Conservation (phyloP, 2,113 vertebrate genomes). For the Pampusana beccarii region DNA sequence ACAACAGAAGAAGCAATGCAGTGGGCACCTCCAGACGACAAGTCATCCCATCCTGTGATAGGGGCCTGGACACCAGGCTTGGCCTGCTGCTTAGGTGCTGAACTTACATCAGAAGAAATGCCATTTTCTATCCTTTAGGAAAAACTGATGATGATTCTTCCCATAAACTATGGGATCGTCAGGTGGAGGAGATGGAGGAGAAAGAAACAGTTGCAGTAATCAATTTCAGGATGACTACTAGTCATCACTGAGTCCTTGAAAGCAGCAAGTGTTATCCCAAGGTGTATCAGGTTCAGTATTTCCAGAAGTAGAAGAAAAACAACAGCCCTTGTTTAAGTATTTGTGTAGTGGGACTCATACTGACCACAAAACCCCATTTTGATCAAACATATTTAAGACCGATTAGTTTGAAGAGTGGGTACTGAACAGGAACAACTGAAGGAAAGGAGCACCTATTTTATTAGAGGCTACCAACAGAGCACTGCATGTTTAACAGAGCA, state of each 20-base stretch:
- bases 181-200: neutral
- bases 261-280: neutral
- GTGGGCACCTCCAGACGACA: neutral
- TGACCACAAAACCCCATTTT: neutral
- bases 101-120: neutral
- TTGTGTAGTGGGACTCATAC: neutral
- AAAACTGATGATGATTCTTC: neutral
- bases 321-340: neutral
- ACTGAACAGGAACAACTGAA: neutral
- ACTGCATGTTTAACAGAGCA: conserved; percentile 36
- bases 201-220: neutral
- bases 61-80: neutral
- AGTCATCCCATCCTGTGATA: neutral
- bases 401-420: neutral
- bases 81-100: neutral
- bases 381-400: neutral
- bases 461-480: neutral
- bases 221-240: neutral
- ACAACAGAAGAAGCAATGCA: neutral
- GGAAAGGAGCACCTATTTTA: neutral
- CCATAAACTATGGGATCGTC: neutral
- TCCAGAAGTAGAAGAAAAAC: neutral
- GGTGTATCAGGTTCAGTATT: neutral
- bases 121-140: neutral
- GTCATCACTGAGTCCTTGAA: neutral